phyloP scores from a whole-genome alignment of 2,888 invertebrate genomes.

The Cremastinae sp. region DNA sequence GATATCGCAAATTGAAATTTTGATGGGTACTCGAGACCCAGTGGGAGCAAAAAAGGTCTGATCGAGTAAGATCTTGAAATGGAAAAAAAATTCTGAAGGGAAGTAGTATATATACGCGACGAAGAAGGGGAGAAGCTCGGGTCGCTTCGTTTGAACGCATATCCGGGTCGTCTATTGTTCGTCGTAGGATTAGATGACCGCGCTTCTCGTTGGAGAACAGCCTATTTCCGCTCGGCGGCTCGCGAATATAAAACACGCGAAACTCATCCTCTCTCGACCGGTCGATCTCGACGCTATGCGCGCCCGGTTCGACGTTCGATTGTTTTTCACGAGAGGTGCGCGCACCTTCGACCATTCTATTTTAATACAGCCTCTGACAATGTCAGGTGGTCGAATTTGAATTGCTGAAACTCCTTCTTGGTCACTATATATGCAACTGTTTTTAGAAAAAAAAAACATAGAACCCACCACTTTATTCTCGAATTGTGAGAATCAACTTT shows the following conservation, averaged over 20 bases:
- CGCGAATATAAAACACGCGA: conserved; percentile 51
- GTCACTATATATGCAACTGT: too few relatives aligned
- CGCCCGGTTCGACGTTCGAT: conserved; percentile 13
- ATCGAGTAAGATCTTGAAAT: too few relatives aligned
- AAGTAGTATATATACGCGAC: background rate
- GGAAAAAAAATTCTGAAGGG: too few relatives aligned
- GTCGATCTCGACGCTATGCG: conserved; percentile 6
- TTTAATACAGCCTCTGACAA: too few relatives aligned
- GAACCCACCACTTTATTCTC: too few relatives aligned
- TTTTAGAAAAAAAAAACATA: background rate
- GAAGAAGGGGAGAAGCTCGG: conserved; percentile 40
- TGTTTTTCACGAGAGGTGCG: background rate
- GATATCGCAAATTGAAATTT: too few relatives aligned
- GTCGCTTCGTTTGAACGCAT: conserved; percentile 65
- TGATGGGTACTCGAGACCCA: too few relatives aligned
- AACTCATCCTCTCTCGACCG: conserved; percentile 23
- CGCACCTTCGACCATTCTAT: too few relatives aligned
- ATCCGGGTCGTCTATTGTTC: conserved; percentile 73
- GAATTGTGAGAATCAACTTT: too few relatives aligned
- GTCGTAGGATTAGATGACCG: conserved; percentile 67
- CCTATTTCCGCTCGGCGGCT: conserved; percentile 69
- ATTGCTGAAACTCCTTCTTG: too few relatives aligned
- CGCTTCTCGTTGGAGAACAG: conserved; percentile 63
- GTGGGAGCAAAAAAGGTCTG: too few relatives aligned
- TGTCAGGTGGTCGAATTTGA: too few relatives aligned